Evolutionary conservation across 1,140 invertebrate genomes (phyloP), one percentile per base, ranked within the genome.

Genomic region (Rhyacophila brunnea): DNA sequence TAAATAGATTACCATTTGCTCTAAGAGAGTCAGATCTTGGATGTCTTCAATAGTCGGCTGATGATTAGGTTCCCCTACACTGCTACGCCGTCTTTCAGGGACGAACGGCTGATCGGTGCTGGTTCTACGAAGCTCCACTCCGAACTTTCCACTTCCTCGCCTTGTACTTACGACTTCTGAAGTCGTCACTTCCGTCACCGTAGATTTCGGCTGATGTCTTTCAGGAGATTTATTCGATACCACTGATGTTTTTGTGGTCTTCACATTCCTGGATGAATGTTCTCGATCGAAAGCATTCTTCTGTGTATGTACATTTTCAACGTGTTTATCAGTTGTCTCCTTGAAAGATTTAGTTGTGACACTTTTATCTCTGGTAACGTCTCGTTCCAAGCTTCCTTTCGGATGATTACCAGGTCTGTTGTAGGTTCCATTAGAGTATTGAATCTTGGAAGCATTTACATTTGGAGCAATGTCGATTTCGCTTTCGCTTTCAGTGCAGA

Each of bases 1-100:
- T 45, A 17, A 11, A 45, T 14, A 45, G 9, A n/a, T 77, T 71
- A 87, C 85, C 77, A 89, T 80, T 75, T 81, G 76, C 72, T 90
- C 87, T 42, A 90, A 74, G 54, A 86, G 70, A 66, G 81, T 77
- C 52, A 89, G 66, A 63, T 89, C 86, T 58, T 82, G 86, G 56
- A 90, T 87, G 58, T 87, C 83, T 69, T 90, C 87, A 54, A 90
- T 84, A 53, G 84, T 76, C 58, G 72, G 73, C 58, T 75, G 72
- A 49, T 80, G 75, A 35, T 67, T 63, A 17, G 68, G 64, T 13
- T 80, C 75, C 32, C 66, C 62, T 34, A 71, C 60, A 46, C 54
- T 77, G 57, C 76, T 79, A 17, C 73, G 70, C 19, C 71, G 68
- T 60, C 74, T 72, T 58, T 68, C 74, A 47, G 71, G 74, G 1